phyloP scores from a whole-genome alignment of 2,113 vertebrate species.

The cat (Felis catus) region DNA sequence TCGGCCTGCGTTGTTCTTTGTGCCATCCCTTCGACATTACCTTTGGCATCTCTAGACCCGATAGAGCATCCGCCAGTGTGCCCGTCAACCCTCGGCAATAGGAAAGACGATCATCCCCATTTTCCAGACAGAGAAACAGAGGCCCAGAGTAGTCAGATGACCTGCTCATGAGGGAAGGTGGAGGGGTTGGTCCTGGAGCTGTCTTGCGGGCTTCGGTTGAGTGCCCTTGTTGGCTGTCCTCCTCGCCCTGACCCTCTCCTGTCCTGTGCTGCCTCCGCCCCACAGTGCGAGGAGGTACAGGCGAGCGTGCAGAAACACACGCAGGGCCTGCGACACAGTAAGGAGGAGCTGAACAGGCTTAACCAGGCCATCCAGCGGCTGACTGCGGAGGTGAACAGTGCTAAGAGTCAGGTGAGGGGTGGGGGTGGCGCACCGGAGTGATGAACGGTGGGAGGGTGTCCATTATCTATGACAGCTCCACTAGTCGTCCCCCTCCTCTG shows the following conservation, averaged over 20 bases:
- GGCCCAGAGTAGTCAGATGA: background rate
- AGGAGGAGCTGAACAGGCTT: slow-evolving; percentile 65
- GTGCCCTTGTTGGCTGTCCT: background rate
- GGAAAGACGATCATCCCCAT: background rate
- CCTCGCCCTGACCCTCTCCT: background rate
- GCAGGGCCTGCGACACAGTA: background rate
- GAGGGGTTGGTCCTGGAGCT: background rate
- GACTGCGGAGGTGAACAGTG: background rate
- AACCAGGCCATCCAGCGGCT: slow-evolving; percentile 68
- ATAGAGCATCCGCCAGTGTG: background rate
- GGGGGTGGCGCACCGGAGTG: background rate
- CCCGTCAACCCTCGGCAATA: background rate
- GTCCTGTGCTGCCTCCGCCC: background rate
- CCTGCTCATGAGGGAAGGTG: accelerated
- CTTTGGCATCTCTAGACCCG: background rate
- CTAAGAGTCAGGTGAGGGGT: background rate
- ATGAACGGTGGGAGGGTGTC: background rate
- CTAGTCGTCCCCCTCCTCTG: background rate
- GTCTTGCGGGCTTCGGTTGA: background rate
- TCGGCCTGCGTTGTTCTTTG: accelerated
- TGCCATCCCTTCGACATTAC: background rate
- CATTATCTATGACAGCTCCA: background rate
- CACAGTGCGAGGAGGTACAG: slow-evolving; percentile 53
- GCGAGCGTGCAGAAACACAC: background rate
- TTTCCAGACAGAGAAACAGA: background rate